Percentiles rank a stretch among this genome's conserved stretches.
These are phyloP conservation scores for Fragum whitleyi DNA, from an alignment of 2,888 invertebrate species.

Conservation along the genomic window DNA sequence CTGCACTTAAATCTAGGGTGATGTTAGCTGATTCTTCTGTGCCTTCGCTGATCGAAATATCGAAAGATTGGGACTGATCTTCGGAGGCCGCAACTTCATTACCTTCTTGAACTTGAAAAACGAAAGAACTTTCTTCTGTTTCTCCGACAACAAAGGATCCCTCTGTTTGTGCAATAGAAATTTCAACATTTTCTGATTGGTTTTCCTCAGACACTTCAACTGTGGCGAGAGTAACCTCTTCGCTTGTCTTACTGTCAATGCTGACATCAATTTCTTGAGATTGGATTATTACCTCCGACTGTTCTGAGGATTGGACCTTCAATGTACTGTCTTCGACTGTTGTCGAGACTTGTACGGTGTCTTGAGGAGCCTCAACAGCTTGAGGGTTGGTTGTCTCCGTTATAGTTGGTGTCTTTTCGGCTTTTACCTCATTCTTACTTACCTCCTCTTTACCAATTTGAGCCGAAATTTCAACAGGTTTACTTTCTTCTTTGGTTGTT, in stretches of 20 bases:
- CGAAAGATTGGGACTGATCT: slow-evolving; percentile 6
- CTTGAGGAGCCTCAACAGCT: not conserved
- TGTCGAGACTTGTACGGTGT: not conserved
- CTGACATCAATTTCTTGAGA: not conserved
- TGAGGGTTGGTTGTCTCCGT: not conserved
- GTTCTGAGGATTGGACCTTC: not conserved
- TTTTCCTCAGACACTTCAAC: slow-evolving; percentile 3
- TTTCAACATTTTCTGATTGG: not conserved
- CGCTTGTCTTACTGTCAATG: not conserved
- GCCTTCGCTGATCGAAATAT: slow-evolving; percentile 22
- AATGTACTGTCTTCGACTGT: not conserved
- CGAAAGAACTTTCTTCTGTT: slow-evolving; percentile 23
- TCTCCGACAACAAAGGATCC: slow-evolving; percentile 1
- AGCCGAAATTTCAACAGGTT: slow-evolving; percentile 14
- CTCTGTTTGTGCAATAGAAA: slow-evolving; percentile 9
- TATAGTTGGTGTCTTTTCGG: not conserved
- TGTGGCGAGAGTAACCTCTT: not conserved
- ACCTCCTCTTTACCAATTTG: not conserved
- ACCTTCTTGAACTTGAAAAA: slow-evolving; percentile 4
- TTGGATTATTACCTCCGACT: not conserved
- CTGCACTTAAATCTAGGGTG: slow-evolving; percentile 30
- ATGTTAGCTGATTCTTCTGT: slow-evolving; percentile 17
- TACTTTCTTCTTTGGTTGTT: slow-evolving; percentile 1
- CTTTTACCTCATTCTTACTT: slow-evolving; percentile 1
- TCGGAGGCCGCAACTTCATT: slow-evolving; percentile 1